These are phyloP conservation scores for Oasisia sp. DNA, from an alignment of 2,888 invertebrate species.

Conservation along the genomic window DNA sequence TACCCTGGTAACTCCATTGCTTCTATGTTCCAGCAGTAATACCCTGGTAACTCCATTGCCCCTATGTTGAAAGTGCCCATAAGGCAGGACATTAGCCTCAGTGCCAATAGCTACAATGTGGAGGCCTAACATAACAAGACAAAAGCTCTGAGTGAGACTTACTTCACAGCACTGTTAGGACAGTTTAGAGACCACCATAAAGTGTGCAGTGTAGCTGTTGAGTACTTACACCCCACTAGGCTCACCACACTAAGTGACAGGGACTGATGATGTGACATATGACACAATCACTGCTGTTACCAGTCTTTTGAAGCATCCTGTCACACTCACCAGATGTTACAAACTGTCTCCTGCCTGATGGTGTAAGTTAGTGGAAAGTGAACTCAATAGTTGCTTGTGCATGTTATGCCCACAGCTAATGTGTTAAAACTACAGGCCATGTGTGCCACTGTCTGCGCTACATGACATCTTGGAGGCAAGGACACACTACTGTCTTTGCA, in stretches of 20 bases:
- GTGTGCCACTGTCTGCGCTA: neutral
- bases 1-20: neutral
- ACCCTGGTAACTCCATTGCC: neutral
- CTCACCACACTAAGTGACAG: neutral
- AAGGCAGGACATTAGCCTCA: neutral
- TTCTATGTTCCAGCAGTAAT: neutral
- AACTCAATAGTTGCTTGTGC: neutral
- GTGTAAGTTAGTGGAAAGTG: neutral
- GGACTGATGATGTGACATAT: neutral
- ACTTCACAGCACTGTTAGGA: neutral
- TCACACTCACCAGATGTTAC: neutral
- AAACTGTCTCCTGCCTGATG: neutral
- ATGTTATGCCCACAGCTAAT: neutral
- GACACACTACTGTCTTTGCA: too few species aligned
- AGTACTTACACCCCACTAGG: neutral
- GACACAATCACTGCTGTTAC: neutral
- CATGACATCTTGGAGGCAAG: too few species aligned
- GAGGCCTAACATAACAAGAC: neutral
- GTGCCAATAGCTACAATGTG: neutral
- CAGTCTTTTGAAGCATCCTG: neutral
- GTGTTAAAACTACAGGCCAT: neutral
- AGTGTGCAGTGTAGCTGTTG: neutral
- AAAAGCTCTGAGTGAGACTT: neutral
- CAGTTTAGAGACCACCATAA: neutral
- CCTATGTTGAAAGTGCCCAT: neutral